These are phyloP conservation scores for Notodonta ziczac DNA, from an alignment of 2,888 invertebrate genomes.

Conservation along the genomic window DNA sequence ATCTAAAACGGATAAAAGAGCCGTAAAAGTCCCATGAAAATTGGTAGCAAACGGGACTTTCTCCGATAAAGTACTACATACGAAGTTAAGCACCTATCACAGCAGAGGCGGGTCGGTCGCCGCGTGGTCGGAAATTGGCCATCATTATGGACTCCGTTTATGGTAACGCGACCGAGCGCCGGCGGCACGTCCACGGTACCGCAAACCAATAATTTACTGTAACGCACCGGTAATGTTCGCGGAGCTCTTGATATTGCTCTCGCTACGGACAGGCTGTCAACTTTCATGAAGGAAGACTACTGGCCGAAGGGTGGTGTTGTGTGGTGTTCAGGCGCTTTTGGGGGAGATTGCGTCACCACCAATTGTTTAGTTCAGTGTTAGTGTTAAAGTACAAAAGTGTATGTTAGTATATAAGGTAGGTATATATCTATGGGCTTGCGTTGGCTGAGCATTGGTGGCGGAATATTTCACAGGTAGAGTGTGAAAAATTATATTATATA, in stretches of 20 bases:
- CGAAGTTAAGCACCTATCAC: conserved; percentile 32
- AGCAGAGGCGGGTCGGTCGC: conserved; percentile 35
- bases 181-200: conserved; percentile 47
- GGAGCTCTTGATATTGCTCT: conserved; percentile 49
- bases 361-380: no score
- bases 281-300: no score
- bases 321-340: no score
- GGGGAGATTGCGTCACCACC: no score
- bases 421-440: no score
- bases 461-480: no score
- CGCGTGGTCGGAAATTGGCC: conserved; percentile 60
- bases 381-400: no score
- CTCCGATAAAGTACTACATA: conserved; percentile 24
- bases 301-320: no score
- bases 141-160: conserved; percentile 64
- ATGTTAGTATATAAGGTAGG: no score
- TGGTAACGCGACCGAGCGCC: conserved; percentile 39
- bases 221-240: conserved; percentile 58
- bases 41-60: conserved; percentile 31
- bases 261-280: no score
- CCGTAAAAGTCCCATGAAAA: conserved; percentile 20
- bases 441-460: no score
- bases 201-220: conserved; percentile 65
- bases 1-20: conserved; percentile 26
- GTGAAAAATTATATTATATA: no score